Evolutionary conservation across 2,888 invertebrate genomes (phyloP), one percentile per base, ranked within the genome.

Genomic region (Teinopalpus imperialis): DNA sequence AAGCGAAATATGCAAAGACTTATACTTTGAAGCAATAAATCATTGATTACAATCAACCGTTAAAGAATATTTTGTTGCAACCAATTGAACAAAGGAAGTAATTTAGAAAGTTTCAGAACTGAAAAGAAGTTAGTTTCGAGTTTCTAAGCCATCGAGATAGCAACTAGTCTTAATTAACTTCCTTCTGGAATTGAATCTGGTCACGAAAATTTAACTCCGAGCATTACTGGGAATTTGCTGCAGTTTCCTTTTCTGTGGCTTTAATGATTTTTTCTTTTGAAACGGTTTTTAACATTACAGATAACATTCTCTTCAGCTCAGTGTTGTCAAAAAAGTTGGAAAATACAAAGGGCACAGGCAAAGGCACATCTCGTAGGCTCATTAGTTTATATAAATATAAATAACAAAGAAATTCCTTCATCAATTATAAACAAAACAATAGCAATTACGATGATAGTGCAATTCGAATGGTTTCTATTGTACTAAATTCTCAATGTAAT

Each of bases 161-260:
- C 26, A 31, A 24, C 30, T 10, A 23, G 37, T 44, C 44, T 39
- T 45, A 45, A 45, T 45, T 45, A 39, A 24, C 31, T 37, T 26
- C 9, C 32, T 24, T 4, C 31, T 31, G 44, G 32, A 32, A 45
- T 45, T 39, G 44, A 37, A 39, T 39, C 44, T 30, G 39, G 26
- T 39, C 32, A 39, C 44, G 39, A 45, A 32, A 34, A 39, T 37
- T 31, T 26, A 45, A 45, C 37, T 39, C 9, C 20, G 23, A n/a
- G 20, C 24, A 13, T 39, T 39, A 31, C 12, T 26, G 31, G 6
- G 12, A 26, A 45, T 26, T 31, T 45, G 37, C 39, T 37, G 43
- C 43, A 43, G 13, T 29, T 30, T 21, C 13, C 13, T 5, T 37
- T 30, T 9, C 13, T 23, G 8, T 24, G 24, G 24, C 26, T 41